These are phyloP conservation scores for Petrolisthes cinctipes DNA, from an alignment of 2,888 invertebrate species.

Conservation along the genomic window DNA sequence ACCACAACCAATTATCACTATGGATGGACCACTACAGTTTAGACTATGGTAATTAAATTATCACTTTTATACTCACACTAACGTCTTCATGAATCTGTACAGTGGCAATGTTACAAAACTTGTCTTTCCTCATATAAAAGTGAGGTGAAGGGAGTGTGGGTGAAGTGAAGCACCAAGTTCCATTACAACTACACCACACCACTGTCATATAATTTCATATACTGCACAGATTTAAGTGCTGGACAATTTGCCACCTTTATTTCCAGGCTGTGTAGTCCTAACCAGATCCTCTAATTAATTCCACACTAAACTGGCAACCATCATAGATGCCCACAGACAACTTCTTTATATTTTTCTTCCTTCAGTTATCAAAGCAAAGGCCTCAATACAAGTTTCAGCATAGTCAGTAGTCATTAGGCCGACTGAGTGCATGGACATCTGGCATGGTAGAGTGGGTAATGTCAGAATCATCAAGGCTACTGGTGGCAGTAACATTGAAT, in stretches of 20 bases:
- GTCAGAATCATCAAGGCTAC: conserved; percentile 39
- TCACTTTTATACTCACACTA: conserved; percentile 46
- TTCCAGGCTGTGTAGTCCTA: too few relatives aligned
- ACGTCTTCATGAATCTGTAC: conserved; percentile 32
- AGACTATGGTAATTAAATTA: conserved; percentile 28
- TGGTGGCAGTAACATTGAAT: conserved; percentile 42
- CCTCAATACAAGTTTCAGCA: not conserved
- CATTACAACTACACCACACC: not conserved
- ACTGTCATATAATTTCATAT: not conserved
- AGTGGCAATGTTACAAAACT: conserved; percentile 33
- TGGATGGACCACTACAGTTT: conserved; percentile 58
- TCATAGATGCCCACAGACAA: too few relatives aligned
- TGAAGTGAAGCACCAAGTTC: not conserved
- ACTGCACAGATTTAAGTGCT: not conserved
- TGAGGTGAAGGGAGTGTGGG: conserved; percentile 23
- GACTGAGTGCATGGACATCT: conserved; percentile 29
- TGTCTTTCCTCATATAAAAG: conserved; percentile 37
- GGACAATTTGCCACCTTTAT: not conserved
- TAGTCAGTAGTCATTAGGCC: conserved; percentile 17
- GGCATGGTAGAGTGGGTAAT: too few relatives aligned
- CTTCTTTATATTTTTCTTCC: too few relatives aligned
- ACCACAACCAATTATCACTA: conserved; percentile 59
- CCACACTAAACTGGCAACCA: too few relatives aligned
- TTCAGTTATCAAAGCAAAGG: too few relatives aligned
- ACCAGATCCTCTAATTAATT: too few relatives aligned